These are phyloP conservation scores for Progne subis DNA, from an alignment of 2,113 vertebrate genomes.

Conservation along the genomic window DNA sequence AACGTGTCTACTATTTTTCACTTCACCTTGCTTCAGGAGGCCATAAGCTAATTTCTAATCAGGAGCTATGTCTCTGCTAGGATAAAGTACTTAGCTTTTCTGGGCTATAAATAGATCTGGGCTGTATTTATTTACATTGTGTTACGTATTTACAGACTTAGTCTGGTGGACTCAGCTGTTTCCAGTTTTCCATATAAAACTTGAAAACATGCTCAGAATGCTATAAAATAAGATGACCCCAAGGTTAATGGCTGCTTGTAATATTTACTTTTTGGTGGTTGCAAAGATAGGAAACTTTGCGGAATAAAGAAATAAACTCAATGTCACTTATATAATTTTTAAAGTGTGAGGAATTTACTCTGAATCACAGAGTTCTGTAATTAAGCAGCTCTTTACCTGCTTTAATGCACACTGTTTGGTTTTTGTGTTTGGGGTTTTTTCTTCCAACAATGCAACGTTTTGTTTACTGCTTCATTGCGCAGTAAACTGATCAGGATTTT, in stretches of 20 bases:
- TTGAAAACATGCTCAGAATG: background rate
- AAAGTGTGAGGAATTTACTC: background rate
- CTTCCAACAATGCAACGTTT: slow-evolving; percentile 6
- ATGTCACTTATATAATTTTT: fast-evolving
- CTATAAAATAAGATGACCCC: background rate
- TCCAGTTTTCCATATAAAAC: background rate
- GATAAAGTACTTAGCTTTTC: background rate
- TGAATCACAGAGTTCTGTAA: background rate
- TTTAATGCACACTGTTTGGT: background rate
- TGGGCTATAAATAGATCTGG: background rate
- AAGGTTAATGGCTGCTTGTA: background rate
- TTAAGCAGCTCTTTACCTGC: slow-evolving; percentile 28
- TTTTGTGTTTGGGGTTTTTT: background rate
- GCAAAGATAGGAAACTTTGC: background rate
- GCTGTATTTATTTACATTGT: background rate
- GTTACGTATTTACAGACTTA: background rate
- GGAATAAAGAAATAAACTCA: background rate
- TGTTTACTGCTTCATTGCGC: slow-evolving; percentile 26
- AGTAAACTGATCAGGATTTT: background rate
- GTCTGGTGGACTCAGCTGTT: background rate
- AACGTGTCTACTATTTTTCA: background rate
- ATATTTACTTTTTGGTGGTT: background rate
- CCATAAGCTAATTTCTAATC: background rate
- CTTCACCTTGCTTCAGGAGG: background rate
- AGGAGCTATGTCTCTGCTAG: background rate